phyloP scores from a whole-genome alignment of 2,888 invertebrate genomes.

The Mimumesa dahlbomi region DNA sequence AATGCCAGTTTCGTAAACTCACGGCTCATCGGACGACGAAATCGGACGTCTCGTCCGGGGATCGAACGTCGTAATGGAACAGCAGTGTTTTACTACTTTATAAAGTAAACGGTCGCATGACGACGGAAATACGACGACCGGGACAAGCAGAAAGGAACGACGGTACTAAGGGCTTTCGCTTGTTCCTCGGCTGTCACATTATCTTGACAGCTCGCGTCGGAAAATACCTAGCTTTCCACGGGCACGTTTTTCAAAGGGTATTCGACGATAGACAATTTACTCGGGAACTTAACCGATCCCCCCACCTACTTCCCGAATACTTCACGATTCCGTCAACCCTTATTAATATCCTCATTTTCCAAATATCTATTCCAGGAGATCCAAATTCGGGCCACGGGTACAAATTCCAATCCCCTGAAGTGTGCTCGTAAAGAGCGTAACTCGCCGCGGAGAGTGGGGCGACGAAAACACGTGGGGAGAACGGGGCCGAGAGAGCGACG shows the following conservation, averaged over 20 bases:
- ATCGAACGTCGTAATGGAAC: slow-evolving; percentile 29
- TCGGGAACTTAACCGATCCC: too few species aligned
- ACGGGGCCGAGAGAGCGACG: background rate
- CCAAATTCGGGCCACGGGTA: background rate
- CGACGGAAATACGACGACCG: slow-evolving; percentile 7
- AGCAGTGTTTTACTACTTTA: slow-evolving; percentile 31
- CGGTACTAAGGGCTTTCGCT: slow-evolving; percentile 65
- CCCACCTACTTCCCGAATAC: too few species aligned
- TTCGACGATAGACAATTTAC: too few species aligned
- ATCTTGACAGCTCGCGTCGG: slow-evolving; percentile 69
- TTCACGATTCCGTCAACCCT: too few species aligned
- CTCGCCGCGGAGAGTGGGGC: background rate
- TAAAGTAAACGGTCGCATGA: slow-evolving; percentile 45
- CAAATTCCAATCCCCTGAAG: background rate
- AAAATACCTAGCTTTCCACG: too few species aligned
- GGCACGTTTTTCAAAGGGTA: too few species aligned
- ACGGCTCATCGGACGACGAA: too few species aligned
- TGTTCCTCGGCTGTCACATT: slow-evolving; percentile 76
- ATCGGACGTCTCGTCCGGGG: too few species aligned
- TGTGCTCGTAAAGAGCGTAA: background rate
- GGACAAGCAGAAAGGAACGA: slow-evolving; percentile 4
- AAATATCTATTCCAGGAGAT: too few species aligned
- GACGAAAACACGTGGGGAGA: background rate
- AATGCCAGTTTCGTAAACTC: too few species aligned
- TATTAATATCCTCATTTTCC: too few species aligned